phyloP scores from a whole-genome alignment of 2,888 invertebrate species.

The Lycophotia porphyrea region DNA sequence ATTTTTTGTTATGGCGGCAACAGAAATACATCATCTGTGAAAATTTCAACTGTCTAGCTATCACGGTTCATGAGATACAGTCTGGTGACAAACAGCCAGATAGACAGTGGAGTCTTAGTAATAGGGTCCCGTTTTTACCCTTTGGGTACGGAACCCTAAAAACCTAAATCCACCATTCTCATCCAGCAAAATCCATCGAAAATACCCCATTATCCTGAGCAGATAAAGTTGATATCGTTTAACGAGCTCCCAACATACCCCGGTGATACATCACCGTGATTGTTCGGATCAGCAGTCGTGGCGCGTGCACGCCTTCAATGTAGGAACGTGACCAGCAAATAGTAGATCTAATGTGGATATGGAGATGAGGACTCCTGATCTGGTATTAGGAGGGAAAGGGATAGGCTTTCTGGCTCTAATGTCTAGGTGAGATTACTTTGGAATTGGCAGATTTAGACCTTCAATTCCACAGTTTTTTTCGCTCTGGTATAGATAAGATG shows the following conservation, averaged over 20 bases:
- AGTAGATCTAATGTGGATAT: slow-evolving; percentile 50
- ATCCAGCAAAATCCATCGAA: slow-evolving; percentile 21
- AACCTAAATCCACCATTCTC: slow-evolving; percentile 4
- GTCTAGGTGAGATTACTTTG: slow-evolving; percentile 4
- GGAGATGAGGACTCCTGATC: slow-evolving; percentile 34
- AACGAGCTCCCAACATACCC: slow-evolving; percentile 50
- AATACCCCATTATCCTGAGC: slow-evolving; percentile 45
- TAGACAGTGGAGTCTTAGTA: too few relatives aligned
- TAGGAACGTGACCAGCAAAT: slow-evolving; percentile 53
- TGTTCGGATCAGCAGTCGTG: slow-evolving; percentile 51
- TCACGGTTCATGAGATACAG: too few relatives aligned
- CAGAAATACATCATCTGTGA: too few relatives aligned
- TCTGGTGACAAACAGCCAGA: too few relatives aligned
- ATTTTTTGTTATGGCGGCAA: too few relatives aligned
- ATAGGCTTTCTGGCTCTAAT: slow-evolving; percentile 3
- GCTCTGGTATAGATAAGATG: too few relatives aligned
- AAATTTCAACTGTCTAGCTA: too few relatives aligned
- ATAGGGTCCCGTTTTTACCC: too few relatives aligned
- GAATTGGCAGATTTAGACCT: not conserved
- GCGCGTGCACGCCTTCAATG: slow-evolving; percentile 48
- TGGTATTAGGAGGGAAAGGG: slow-evolving; percentile 2
- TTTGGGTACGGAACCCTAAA: too few relatives aligned
- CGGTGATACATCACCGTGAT: slow-evolving; percentile 58
- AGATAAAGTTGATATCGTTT: slow-evolving; percentile 57
- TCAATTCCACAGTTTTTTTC: not conserved